phyloP scores from a whole-genome alignment of 2,797 vertebrate genomes.

The Meriones psammophilus region DNA sequence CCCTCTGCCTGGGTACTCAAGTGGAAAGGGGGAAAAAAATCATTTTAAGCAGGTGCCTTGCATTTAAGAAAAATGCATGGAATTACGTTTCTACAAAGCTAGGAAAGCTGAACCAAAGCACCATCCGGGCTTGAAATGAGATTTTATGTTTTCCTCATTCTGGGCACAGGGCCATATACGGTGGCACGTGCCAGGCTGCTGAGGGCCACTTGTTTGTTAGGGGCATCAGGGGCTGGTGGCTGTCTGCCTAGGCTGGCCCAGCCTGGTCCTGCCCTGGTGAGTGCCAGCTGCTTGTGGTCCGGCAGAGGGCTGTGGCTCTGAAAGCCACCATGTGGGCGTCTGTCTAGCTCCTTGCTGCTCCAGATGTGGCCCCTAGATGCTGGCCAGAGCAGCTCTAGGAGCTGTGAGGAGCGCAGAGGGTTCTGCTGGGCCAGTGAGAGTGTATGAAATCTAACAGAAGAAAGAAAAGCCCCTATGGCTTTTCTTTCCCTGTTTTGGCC shows the following conservation, averaged over 20 bases:
- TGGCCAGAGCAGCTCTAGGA: neutral
- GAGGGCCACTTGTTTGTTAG: constrained; percentile 75
- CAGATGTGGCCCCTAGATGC: neutral
- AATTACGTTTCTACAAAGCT: constrained; percentile 83
- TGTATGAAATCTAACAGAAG: neutral
- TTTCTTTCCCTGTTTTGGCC: neutral
- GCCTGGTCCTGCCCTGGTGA: constrained; percentile 47
- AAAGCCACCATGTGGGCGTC: neutral
- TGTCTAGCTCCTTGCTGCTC: neutral
- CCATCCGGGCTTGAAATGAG: constrained; percentile 83
- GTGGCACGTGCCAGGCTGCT: constrained; percentile 71
- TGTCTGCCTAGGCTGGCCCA: constrained; percentile 51
- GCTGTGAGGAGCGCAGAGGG: neutral
- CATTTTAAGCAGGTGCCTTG: constrained; percentile 78
- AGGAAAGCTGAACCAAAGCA: constrained; percentile 82
- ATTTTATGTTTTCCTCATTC: constrained; percentile 74
- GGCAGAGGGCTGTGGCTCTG: neutral
- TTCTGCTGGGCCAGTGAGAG: neutral
- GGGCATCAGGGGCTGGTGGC: constrained; percentile 47
- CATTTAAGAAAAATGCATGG: constrained; percentile 84
- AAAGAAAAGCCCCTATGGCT: neutral
- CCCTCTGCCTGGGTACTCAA: constrained; percentile 62
- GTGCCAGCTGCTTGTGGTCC: constrained; percentile 62
- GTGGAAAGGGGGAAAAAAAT: constrained; percentile 53
- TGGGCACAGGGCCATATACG: constrained; percentile 72